Evolutionary conservation across 2,113 vertebrate genomes (phyloP).

Genomic region (Marmota flaviventris): DNA sequence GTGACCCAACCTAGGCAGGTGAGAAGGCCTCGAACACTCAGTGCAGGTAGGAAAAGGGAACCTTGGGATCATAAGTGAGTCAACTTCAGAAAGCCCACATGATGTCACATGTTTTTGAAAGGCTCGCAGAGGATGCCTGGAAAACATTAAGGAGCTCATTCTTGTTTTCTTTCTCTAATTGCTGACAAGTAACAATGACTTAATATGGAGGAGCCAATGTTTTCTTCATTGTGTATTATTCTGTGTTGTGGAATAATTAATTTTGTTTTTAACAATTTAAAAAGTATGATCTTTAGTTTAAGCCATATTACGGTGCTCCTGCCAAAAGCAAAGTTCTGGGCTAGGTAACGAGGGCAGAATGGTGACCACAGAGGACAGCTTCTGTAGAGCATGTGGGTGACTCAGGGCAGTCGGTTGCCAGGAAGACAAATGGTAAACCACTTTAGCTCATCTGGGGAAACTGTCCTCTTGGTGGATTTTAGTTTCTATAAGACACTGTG

Average conservation of each 20-base stretch:
- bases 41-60: not conserved
- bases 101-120: not conserved
- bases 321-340: not conserved
- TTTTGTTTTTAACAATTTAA: conserved; percentile 5
- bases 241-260: not conserved
- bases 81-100: not conserved
- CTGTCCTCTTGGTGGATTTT: not conserved
- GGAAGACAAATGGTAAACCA: not conserved
- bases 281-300: not conserved
- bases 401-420: no score
- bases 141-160: not conserved
- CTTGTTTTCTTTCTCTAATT: conserved; percentile 38
- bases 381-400: not conserved
- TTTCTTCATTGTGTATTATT: not conserved
- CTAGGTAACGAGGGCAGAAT: not conserved
- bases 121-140: not conserved
- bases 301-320: not conserved
- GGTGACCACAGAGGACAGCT: not conserved
- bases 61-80: not conserved
- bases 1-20: not conserved
- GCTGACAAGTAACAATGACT: not conserved
- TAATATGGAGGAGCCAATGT: not conserved
- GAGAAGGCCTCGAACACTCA: not conserved
- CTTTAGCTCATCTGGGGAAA: not conserved
- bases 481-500: not conserved